A percentile compares a stretch with the other conserved stretches of the same genome.
Evolutionary conservation across 1,140 invertebrate genomes (phyloP).

Genomic region (Conus ventricosus): DNA sequence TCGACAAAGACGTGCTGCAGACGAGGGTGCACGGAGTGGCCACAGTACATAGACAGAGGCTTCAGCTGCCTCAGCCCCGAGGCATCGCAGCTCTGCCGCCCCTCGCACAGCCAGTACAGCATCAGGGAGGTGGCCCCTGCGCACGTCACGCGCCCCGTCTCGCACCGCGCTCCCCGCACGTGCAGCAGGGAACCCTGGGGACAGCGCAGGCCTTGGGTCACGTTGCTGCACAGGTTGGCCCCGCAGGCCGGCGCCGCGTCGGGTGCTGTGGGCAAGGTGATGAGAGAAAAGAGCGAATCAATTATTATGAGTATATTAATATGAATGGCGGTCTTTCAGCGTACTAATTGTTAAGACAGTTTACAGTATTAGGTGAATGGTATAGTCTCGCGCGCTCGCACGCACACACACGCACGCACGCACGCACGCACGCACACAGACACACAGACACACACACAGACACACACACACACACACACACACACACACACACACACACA

Average conservation of each 20-base stretch:
- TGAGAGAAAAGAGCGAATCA: no score
- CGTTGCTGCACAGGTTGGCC: constrained; percentile 35
- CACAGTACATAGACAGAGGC: constrained; percentile 6
- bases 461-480: no score
- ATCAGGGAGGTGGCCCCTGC: constrained; percentile 4
- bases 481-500: no score
- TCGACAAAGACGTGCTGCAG: constrained; percentile 23
- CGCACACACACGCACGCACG: no score
- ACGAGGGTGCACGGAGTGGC: not conserved
- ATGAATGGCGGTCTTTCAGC: no score
- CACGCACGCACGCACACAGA: no score
- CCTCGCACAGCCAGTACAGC: constrained; percentile 30
- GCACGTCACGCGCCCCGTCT: not conserved
- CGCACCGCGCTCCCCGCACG: constrained; percentile 14
- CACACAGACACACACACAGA: no score
- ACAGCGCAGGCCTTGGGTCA: constrained; percentile 17
- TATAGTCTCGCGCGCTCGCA: no score
- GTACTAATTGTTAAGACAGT: no score
- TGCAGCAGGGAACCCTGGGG: constrained; percentile 15
- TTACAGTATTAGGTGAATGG: no score
- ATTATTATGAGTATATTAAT: no score
- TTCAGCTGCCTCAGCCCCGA: constrained; percentile 26
- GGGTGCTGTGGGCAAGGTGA: not conserved
- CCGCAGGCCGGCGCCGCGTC: not conserved
- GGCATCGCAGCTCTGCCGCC: not conserved